Evolutionary conservation across 2,888 invertebrate genomes (phyloP).

Genomic region (Tipula helvola): DNA sequence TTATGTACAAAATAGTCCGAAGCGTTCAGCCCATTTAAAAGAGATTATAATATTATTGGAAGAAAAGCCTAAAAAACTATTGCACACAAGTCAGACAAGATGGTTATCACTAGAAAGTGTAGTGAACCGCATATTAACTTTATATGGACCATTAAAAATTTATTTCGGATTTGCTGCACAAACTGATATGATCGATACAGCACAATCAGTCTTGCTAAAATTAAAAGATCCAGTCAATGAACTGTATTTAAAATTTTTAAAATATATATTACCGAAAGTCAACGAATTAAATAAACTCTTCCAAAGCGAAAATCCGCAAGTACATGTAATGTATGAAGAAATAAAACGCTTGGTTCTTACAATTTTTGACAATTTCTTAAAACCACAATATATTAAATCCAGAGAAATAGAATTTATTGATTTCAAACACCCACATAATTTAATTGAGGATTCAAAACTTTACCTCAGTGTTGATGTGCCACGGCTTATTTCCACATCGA

Average conservation of each 20-base stretch:
- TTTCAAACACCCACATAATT: too few relatives aligned
- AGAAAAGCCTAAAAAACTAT: background rate
- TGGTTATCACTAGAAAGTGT: constrained; percentile 17
- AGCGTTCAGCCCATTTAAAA: background rate
- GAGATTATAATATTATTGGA: background rate
- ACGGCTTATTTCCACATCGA: too few relatives aligned
- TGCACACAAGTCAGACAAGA: constrained; percentile 22
- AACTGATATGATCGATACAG: background rate
- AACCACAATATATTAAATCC: background rate
- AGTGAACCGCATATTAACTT: background rate
- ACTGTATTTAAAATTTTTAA: background rate
- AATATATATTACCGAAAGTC: background rate
- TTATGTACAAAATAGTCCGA: constrained; percentile 7
- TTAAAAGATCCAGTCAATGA: background rate
- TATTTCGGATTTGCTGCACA: background rate
- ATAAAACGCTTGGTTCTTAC: too few relatives aligned
- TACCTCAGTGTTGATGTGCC: too few relatives aligned
- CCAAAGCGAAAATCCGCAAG: too few relatives aligned
- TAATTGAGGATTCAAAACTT: too few relatives aligned
- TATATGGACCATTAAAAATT: background rate
- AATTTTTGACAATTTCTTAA: background rate
- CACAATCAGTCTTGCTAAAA: background rate
- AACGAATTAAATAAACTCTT: background rate
- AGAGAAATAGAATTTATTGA: background rate
- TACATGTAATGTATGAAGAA: too few relatives aligned